Conservation (phyloP, 2,888 invertebrate genomes). For the Candidula unifasciata region DNA sequence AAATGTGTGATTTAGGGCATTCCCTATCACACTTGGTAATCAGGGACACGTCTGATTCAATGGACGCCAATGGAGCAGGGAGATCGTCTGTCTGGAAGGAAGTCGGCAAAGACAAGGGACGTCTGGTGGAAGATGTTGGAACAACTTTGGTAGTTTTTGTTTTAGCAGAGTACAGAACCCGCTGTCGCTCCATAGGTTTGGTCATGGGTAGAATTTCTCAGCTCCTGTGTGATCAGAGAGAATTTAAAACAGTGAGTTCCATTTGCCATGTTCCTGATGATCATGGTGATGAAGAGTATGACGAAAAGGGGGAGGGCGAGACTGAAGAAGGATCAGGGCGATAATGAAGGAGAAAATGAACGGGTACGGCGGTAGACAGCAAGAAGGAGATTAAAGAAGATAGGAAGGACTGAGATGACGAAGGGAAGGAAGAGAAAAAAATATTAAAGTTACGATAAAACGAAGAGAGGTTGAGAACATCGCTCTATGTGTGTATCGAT, state of each 20-base stretch:
- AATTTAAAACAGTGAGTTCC: neutral
- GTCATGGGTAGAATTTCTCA: neutral
- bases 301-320: no score
- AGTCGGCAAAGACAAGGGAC: slow-evolving; percentile 22
- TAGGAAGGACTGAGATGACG: neutral
- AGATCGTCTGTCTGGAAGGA: neutral
- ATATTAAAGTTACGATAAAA: no score
- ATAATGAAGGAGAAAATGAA: neutral
- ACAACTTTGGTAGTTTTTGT: slow-evolving; percentile 3
- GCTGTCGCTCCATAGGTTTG: slow-evolving; percentile 29
- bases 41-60: slow-evolving; percentile 10
- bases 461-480: no score
- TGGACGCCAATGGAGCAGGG: slow-evolving; percentile 30
- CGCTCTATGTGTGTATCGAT: no score
- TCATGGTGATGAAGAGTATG: no score
- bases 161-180: slow-evolving; percentile 31
- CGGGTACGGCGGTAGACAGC: neutral
- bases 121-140: slow-evolving; percentile 2
- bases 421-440: neutral
- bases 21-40: neutral
- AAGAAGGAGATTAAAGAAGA: neutral
- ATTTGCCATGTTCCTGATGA: no score
- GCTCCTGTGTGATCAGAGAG: neutral
- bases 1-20: neutral
- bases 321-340: no score